phyloP scores from a whole-genome alignment of 1,140 invertebrate genomes.

The Anoplolepis gracilipes region DNA sequence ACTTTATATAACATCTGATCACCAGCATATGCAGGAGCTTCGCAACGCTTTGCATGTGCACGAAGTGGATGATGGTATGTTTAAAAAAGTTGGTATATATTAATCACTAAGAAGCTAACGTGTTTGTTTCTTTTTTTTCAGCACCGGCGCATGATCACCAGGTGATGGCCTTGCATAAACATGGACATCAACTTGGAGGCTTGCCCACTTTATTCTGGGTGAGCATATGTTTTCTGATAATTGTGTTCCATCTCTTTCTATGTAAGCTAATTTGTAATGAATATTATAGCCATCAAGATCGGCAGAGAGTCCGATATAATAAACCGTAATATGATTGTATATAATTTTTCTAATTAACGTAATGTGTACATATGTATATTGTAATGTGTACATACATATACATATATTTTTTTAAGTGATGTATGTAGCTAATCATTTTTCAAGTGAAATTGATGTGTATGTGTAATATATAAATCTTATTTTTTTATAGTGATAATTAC shows the following conservation, averaged over 20 bases:
- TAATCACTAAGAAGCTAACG: neutral
- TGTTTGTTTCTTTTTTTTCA: slow-evolving; percentile 79
- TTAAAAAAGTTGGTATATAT: neutral
- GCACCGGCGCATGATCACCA: slow-evolving; percentile 97
- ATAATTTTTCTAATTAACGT: slow-evolving; percentile 68
- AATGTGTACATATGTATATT: slow-evolving; percentile 73
- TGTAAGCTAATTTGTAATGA: slow-evolving; percentile 97
- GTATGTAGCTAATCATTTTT: slow-evolving; percentile 2
- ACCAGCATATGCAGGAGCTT: slow-evolving; percentile 96
- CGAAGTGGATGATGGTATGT: slow-evolving; percentile 92
- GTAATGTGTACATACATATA: slow-evolving; percentile 43
- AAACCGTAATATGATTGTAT: slow-evolving; percentile 86
- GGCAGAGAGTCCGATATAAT: slow-evolving; percentile 88
- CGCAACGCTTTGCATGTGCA: slow-evolving; percentile 96
- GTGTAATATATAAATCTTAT: neutral
- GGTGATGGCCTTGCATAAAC: slow-evolving; percentile 96
- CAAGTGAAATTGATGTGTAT: neutral
- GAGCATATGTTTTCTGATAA: slow-evolving; percentile 94
- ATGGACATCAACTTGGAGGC: slow-evolving; percentile 96
- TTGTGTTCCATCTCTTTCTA: slow-evolving; percentile 97
- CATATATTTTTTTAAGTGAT: slow-evolving; percentile 43
- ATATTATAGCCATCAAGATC: slow-evolving; percentile 91
- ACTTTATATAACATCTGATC: slow-evolving; percentile 96
- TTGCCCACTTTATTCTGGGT: slow-evolving; percentile 97
- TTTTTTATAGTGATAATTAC: slow-evolving; percentile 11